Conservation (phyloP, 2,113 vertebrate genomes). For the Ploceus nigricollis region DNA sequence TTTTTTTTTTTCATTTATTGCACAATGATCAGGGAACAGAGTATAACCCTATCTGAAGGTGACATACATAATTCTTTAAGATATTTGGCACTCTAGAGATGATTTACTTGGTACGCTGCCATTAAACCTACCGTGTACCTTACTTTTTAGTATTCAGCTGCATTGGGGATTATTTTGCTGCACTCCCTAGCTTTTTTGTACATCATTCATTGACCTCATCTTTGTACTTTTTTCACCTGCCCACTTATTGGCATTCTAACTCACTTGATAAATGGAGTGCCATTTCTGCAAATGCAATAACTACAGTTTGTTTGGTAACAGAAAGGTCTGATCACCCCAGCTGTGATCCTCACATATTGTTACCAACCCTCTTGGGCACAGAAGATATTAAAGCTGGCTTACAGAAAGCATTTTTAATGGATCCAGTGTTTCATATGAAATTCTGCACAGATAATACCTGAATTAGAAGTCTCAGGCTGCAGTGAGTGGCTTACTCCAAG, state of each 20-base stretch:
- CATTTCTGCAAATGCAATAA: conserved; percentile 58
- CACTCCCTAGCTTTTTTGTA: background rate
- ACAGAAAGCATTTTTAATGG: background rate
- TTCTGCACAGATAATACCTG: background rate
- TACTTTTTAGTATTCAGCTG: background rate
- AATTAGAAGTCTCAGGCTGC: background rate
- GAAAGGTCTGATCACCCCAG: conserved; percentile 16
- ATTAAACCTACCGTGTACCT: background rate
- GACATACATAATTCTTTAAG: background rate
- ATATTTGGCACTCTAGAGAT: background rate
- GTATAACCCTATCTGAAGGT: background rate
- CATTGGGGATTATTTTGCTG: background rate
- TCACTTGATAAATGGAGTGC: conserved; percentile 68
- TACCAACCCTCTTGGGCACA: background rate
- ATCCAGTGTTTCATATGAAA: background rate
- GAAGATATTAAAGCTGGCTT: background rate
- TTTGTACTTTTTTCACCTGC: conserved; percentile 27
- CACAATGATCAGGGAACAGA: background rate
- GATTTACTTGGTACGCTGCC: background rate
- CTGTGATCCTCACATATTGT: background rate
- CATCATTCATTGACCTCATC: conserved; percentile 26
- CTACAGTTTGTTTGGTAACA: conserved; percentile 1
- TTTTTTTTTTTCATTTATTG: background rate
- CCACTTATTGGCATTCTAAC: conserved; percentile 42
- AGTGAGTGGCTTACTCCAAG: background rate